A percentile compares a stretch with the other conserved stretches of the same genome.
Conservation (phyloP, 1,140 invertebrate genomes). For the Mycetomoellerius zeteki region DNA sequence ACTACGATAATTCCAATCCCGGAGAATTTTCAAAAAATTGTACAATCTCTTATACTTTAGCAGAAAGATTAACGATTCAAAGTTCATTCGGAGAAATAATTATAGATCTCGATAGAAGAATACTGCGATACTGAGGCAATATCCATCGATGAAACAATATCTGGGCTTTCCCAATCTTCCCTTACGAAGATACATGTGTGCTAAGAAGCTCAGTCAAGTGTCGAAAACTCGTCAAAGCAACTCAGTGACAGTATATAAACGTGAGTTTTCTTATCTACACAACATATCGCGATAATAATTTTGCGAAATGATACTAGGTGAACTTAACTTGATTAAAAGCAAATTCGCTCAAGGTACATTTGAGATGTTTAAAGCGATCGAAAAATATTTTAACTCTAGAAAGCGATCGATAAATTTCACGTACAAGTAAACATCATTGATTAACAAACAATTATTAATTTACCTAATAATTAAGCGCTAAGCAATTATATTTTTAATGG, state of each 20-base stretch:
- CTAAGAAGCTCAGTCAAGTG: slow-evolving; percentile 31
- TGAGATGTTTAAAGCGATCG: not conserved
- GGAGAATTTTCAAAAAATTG: not conserved
- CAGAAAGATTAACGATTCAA: not conserved
- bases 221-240: slow-evolving; percentile 22
- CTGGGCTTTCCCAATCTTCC: not conserved
- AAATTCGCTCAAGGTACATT: not conserved
- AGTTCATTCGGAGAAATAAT: slow-evolving; percentile 4
- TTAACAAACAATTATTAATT: too few relatives aligned
- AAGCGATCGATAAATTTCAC: too few relatives aligned
- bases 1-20: not conserved
- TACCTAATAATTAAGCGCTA: too few relatives aligned
- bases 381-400: not conserved
- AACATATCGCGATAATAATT: slow-evolving; percentile 28
- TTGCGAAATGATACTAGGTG: slow-evolving; percentile 12
- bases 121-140: not conserved
- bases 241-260: slow-evolving; percentile 38
- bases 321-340: not conserved
- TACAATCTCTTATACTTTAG: not conserved
- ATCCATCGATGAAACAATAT: not conserved
- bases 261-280: slow-evolving; percentile 40
- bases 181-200: slow-evolving; percentile 8
- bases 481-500: too few relatives aligned
- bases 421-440: too few relatives aligned
- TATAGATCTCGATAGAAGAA: not conserved